phyloP scores from a whole-genome alignment of 2,797 vertebrate species.

The Microctenopoma steveboyesi region DNA sequence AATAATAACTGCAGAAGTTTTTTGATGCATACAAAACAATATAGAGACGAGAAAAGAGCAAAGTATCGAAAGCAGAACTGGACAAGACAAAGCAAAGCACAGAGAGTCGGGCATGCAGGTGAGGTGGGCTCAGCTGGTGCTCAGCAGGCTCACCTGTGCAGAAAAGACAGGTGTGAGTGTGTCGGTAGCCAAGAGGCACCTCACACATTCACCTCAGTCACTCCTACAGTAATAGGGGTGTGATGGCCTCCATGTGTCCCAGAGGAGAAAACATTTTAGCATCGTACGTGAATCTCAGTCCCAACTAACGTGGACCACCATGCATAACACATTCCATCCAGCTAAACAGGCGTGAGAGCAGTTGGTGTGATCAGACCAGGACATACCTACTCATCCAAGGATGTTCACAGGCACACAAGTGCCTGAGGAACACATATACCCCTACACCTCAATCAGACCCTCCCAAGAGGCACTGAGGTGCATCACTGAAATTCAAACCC shows the following conservation, averaged over 20 bases:
- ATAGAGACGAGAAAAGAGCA: not conserved
- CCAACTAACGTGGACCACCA: slow-evolving; percentile 72
- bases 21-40: not conserved
- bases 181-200: slow-evolving; percentile 54
- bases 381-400: slow-evolving; percentile 27
- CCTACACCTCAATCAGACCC: slow-evolving; percentile 67
- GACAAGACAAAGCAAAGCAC: slow-evolving; percentile 5
- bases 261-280: slow-evolving; percentile 70
- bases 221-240: slow-evolving; percentile 71
- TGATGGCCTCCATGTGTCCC: slow-evolving; percentile 59
- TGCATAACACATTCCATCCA: slow-evolving; percentile 78
- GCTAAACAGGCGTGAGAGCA: slow-evolving; percentile 76
- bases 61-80: slow-evolving; percentile 3
- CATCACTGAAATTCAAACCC: slow-evolving; percentile 75
- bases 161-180: slow-evolving; percentile 77
- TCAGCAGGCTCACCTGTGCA: slow-evolving; percentile 71
- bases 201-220: slow-evolving; percentile 39
- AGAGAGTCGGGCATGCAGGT: slow-evolving; percentile 45
- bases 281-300: slow-evolving; percentile 73
- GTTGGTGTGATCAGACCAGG: slow-evolving; percentile 42
- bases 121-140: slow-evolving; percentile 34
- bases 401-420: slow-evolving; percentile 39
- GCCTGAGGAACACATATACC: slow-evolving; percentile 26
- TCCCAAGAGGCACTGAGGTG: slow-evolving; percentile 74
- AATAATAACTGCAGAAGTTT: not conserved